Base-by-base conservation (phyloP, 2,113 vertebrate genomes). In the Proteles cristata region DNA sequence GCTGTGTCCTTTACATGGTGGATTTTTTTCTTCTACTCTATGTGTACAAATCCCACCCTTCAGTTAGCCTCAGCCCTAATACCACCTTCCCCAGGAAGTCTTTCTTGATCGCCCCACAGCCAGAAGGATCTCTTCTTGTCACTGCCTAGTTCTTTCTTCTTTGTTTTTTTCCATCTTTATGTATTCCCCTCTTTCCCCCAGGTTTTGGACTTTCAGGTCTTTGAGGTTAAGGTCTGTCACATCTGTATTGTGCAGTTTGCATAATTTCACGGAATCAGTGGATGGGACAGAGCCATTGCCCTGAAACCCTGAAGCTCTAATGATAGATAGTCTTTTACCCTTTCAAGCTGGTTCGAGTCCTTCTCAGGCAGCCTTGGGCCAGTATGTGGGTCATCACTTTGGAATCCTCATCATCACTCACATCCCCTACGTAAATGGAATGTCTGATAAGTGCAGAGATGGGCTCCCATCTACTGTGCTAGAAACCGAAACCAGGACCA, bases 361-460 rank as follows among this genome's bases (percentile, higher is more conserved):
- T 65, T 93, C 25, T 48, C 16, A 11, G 25, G 31, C 26, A 58
- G 28, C 66, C 7, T 43, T 31, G 76, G 25, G 58, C 48, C 50
- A 93, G 31, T 11, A 9, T 5, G 12, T 2, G n/a, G 53, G 31
- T 19, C 15, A 7, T 71, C 50, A 10, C 0, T 11, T 2, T 71
- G 0, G 7, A 73, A 14, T 66, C 6, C 0, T 65, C 10, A 7
- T 80, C 76, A 21, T 77, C 0, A 23, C 14, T n/a, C 23, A 81
- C 61, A 39, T 66, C 33, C 35, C 58, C 6, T 4, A 15, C 0
- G 5, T 58, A 33, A 55, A 48, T 35, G 1, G 17, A 31, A 7
- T 5, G 58, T 48, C 55, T 39, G 1, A n/a, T 53, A 0, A 1
- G n/a, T 48, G 11, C 23, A 58, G 45, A n/a, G 33, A 0, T 4